A percentile compares a stretch with the other conserved stretches of the same genome.
These are phyloP conservation scores for Cantharis flavilabris DNA, from an alignment of 2,888 invertebrate species.

Conservation along the genomic window DNA sequence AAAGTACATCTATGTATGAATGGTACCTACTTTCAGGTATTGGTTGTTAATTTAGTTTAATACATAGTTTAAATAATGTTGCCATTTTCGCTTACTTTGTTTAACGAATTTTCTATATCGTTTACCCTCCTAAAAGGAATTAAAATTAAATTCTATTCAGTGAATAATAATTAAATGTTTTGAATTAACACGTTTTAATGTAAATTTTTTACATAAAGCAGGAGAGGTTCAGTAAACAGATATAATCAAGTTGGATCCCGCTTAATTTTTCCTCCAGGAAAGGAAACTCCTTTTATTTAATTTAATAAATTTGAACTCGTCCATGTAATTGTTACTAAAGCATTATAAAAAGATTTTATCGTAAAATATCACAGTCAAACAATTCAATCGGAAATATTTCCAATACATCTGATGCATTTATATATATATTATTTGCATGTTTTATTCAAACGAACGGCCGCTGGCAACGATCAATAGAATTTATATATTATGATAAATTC, in stretches of 20 bases:
- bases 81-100: not conserved
- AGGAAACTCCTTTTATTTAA: not conserved
- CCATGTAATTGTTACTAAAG: not conserved
- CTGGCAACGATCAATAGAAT: conserved; percentile 8
- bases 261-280: not conserved
- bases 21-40: not conserved
- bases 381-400: not conserved
- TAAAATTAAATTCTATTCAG: not conserved
- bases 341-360: not conserved
- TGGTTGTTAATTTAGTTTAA: not conserved
- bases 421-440: not conserved
- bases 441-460: conserved; percentile 5
- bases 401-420: not conserved
- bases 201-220: not conserved
- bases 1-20: not conserved
- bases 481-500: conserved; percentile 16
- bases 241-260: not conserved
- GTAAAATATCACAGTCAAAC: not conserved
- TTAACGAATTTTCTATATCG: not conserved
- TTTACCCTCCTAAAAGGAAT: not conserved
- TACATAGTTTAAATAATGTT: not conserved
- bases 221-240: not conserved
- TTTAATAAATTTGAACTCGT: not conserved
- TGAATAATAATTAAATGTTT: not conserved
- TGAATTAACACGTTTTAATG: not conserved